Evolutionary conservation across 2,888 invertebrate species (phyloP).

Genomic region (Dynastes maya): DNA sequence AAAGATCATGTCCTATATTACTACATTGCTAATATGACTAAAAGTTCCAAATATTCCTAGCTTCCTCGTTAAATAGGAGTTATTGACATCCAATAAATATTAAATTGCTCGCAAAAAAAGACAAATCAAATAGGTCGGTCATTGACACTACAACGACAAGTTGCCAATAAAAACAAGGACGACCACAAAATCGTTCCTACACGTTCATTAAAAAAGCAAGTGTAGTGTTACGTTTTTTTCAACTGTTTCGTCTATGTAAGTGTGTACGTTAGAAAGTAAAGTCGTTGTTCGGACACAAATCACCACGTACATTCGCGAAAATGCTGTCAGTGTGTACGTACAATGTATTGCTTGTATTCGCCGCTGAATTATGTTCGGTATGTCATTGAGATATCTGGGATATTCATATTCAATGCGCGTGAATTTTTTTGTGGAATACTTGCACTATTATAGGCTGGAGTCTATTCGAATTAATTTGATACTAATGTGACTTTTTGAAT

Average conservation of each 20-base stretch:
- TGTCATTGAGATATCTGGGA: too few relatives aligned
- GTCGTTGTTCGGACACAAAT: constrained; percentile 21
- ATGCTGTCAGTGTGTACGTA: background rate
- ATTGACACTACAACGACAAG: constrained; percentile 40
- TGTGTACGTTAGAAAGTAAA: constrained; percentile 28
- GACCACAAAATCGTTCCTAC: constrained; percentile 39
- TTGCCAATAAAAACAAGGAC: constrained; percentile 47
- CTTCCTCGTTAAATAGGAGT: constrained; percentile 16
- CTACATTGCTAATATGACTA: background rate
- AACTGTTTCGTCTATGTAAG: constrained; percentile 18
- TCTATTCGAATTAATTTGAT: too few relatives aligned
- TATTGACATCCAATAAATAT: constrained; percentile 36
- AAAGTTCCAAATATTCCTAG: background rate
- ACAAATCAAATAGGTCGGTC: constrained; percentile 46
- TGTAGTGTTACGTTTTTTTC: constrained; percentile 22
- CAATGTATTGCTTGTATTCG: background rate
- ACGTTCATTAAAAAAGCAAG: constrained; percentile 39
- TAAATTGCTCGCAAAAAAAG: constrained; percentile 39
- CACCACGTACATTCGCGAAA: constrained; percentile 17
- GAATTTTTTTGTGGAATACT: too few relatives aligned
- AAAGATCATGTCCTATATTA: too few relatives aligned
- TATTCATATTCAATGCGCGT: too few relatives aligned
- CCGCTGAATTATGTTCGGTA: too few relatives aligned
- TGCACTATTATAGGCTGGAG: too few relatives aligned
- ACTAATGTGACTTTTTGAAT: too few relatives aligned